phyloP scores from a whole-genome alignment of 2,113 vertebrate genomes.

The Thamnaconus septentrionalis region DNA sequence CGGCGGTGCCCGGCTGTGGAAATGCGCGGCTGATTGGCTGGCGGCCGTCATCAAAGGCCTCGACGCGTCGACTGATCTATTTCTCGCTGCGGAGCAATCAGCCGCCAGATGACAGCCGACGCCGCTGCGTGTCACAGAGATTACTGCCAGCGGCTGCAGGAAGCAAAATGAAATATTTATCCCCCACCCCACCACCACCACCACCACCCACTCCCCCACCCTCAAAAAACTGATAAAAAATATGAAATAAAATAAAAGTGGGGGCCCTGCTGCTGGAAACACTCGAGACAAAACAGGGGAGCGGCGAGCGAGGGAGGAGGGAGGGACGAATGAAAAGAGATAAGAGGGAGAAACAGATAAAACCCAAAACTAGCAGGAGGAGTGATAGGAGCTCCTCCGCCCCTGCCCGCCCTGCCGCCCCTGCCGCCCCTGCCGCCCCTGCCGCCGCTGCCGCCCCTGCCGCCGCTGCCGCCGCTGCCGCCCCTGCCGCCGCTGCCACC shows the following conservation, averaged over 20 bases:
- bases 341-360: not conserved
- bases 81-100: conserved; percentile 43
- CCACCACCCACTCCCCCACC: too few relatives aligned
- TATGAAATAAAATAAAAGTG: too few relatives aligned
- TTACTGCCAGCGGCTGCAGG: conserved; percentile 26
- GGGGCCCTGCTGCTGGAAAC: conserved; percentile 24
- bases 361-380: not conserved
- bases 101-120: conserved; percentile 30
- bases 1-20: conserved; percentile 5
- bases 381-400: too few relatives aligned
- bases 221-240: conserved; percentile 4
- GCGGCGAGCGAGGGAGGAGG: not conserved
- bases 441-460: not conserved
- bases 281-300: conserved; percentile 9
- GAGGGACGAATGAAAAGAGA: not conserved
- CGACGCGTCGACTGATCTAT: conserved; percentile 43
- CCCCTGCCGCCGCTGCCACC: not conserved
- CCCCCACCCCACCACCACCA: not conserved
- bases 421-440: not conserved
- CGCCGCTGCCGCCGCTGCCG: not conserved
- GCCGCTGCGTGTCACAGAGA: conserved; percentile 31
- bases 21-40: conserved; percentile 27
- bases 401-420: not conserved
- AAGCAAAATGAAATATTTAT: conserved; percentile 54
- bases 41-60: conserved; percentile 36